phyloP scores from a whole-genome alignment of 2,113 vertebrate genomes.

The Colinus virginianus region DNA sequence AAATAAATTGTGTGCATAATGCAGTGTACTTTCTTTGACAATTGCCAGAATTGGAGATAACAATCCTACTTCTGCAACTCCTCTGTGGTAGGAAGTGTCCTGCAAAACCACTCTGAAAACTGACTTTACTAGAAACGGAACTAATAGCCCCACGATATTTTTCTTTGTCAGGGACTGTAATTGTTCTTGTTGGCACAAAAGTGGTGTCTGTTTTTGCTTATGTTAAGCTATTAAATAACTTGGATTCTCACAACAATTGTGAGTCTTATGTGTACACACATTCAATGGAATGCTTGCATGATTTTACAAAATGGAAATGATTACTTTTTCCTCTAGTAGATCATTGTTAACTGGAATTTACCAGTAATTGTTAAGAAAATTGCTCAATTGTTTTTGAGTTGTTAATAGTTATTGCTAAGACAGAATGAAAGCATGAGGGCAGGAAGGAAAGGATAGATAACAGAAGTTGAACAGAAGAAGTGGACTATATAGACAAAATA shows the following conservation, averaged over 20 bases:
- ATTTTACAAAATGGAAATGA: conserved; percentile 23
- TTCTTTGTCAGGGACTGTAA: accelerated
- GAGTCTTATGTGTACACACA: neutral
- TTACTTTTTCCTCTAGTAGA: conserved; percentile 1
- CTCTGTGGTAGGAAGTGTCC: neutral
- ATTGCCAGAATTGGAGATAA: conserved; percentile 18
- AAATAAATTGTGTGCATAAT: neutral
- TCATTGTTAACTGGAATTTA: conserved; percentile 49
- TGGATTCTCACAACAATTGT: conserved; percentile 18
- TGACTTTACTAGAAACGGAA: neutral
- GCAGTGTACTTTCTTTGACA: neutral
- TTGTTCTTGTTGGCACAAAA: neutral
- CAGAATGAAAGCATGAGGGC: conserved; percentile 1
- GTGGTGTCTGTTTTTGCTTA: neutral
- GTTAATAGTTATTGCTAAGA: neutral
- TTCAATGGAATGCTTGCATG: conserved; percentile 32
- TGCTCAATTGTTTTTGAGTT: neutral
- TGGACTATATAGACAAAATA: neutral
- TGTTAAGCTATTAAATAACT: conserved; percentile 21
- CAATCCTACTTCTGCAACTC: neutral
- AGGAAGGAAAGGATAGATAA: neutral
- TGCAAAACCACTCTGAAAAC: neutral
- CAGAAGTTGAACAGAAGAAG: neutral
- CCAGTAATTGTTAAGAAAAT: neutral
- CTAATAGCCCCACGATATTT: neutral